These are phyloP conservation scores for Lithobates sylvaticus DNA, from an alignment of 2,797 vertebrate genomes.

Conservation along the genomic window DNA sequence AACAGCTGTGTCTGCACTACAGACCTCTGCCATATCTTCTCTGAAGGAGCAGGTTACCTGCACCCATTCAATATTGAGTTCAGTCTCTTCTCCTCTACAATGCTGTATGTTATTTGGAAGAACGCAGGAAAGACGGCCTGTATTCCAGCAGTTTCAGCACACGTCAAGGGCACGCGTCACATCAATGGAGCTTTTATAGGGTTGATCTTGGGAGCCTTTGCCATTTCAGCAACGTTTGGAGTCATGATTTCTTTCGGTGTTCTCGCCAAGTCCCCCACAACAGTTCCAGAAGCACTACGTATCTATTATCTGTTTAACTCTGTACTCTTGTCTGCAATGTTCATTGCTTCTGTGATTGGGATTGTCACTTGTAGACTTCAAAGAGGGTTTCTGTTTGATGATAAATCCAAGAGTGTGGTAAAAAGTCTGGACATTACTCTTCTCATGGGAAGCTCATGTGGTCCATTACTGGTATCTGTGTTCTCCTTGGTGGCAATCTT, in stretches of 20 bases:
- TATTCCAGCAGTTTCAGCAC: background rate
- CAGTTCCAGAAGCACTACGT: conserved; percentile 70
- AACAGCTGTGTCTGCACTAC: conserved; percentile 74
- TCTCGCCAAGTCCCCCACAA: conserved; percentile 43
- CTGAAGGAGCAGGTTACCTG: conserved; percentile 80
- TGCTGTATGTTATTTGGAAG: conserved; percentile 87
- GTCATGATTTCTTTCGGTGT: conserved; percentile 83
- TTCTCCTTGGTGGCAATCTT: conserved; percentile 81
- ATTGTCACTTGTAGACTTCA: conserved; percentile 75
- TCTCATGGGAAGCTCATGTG: conserved; percentile 81
- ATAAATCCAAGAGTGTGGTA: conserved; percentile 80
- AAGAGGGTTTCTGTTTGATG: conserved; percentile 69
- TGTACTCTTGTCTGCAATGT: conserved; percentile 78
- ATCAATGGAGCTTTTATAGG: conserved; percentile 71
- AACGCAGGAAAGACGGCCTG: conserved; percentile 74
- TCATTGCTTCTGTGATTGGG: conserved; percentile 71
- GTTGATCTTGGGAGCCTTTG: conserved; percentile 68
- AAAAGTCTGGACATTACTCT: conserved; percentile 83
- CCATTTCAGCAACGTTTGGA: conserved; percentile 77
- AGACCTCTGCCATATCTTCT: conserved; percentile 74
- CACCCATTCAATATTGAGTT: conserved; percentile 89
- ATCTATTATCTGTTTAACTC: conserved; percentile 81
- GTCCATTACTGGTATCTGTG: conserved; percentile 82
- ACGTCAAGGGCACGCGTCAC: conserved; percentile 38
- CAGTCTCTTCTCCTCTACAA: conserved; percentile 84